Percentiles rank a stretch among this genome's conserved stretches.
Evolutionary conservation across 2,797 vertebrate species (phyloP).

Genomic region (Brachyrhaphis roseni): DNA sequence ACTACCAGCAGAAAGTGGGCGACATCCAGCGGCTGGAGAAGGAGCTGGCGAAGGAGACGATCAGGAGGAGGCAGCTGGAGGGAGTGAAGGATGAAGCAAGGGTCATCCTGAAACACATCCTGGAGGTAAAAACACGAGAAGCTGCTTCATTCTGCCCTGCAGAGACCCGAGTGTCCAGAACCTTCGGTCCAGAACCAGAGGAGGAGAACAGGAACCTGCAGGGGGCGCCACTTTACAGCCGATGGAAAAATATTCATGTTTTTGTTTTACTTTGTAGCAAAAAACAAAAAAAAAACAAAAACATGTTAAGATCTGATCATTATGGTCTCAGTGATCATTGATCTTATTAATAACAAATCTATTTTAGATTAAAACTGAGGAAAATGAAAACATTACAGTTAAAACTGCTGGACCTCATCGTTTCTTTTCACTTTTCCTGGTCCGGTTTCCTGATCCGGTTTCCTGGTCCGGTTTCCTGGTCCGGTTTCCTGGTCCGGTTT

Average conservation of each 20-base stretch:
- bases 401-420: too few relatives aligned
- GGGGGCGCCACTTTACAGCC: not conserved
- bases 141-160: not conserved
- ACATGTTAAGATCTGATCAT: too few relatives aligned
- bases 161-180: not conserved
- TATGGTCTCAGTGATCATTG: too few relatives aligned
- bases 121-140: not conserved
- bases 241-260: too few relatives aligned
- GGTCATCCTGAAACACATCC: conserved; percentile 3
- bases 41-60: conserved; percentile 44
- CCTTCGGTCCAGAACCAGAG: not conserved
- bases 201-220: not conserved
- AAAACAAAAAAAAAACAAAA: too few relatives aligned
- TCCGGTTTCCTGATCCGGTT: too few relatives aligned
- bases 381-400: too few relatives aligned
- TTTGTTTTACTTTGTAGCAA: not conserved
- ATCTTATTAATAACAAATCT: too few relatives aligned
- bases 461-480: too few relatives aligned
- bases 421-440: too few relatives aligned
- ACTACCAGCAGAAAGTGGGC: rapidly evolving
- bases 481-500: too few relatives aligned
- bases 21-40: not conserved
- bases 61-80: conserved; percentile 11
- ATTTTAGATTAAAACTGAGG: too few relatives aligned
- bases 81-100: not conserved